These are phyloP conservation scores for Bombus picipes DNA, from an alignment of 1,140 invertebrate species.

Conservation along the genomic window DNA sequence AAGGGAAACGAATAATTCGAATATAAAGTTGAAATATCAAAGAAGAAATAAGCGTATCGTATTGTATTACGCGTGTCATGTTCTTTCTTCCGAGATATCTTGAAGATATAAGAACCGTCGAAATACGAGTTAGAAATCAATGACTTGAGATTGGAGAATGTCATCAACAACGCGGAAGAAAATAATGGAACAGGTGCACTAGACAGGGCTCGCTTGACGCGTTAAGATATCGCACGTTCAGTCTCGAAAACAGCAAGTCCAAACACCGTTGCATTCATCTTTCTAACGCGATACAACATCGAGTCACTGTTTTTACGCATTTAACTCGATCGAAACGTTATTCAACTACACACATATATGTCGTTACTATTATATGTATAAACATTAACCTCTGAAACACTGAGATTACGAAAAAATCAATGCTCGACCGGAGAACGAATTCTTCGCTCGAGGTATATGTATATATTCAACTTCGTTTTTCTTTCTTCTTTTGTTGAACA, in stretches of 20 bases:
- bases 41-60: background rate
- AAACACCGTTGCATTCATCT: background rate
- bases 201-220: background rate
- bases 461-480: background rate
- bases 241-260: background rate
- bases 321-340: constrained; percentile 29
- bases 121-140: background rate
- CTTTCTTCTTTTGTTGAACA: background rate
- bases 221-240: background rate
- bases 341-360: background rate
- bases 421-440: background rate
- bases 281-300: background rate
- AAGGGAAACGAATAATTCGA: background rate
- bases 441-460: background rate
- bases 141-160: background rate
- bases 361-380: constrained; percentile 7
- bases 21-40: background rate
- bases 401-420: constrained; percentile 10
- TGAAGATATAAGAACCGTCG: background rate
- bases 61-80: background rate
- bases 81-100: background rate
- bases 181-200: constrained; percentile 2
- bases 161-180: background rate
- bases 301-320: background rate
- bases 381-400: constrained; percentile 19